Conservation (phyloP, 2,797 vertebrate genomes). For the Microhierax caerulescens region DNA sequence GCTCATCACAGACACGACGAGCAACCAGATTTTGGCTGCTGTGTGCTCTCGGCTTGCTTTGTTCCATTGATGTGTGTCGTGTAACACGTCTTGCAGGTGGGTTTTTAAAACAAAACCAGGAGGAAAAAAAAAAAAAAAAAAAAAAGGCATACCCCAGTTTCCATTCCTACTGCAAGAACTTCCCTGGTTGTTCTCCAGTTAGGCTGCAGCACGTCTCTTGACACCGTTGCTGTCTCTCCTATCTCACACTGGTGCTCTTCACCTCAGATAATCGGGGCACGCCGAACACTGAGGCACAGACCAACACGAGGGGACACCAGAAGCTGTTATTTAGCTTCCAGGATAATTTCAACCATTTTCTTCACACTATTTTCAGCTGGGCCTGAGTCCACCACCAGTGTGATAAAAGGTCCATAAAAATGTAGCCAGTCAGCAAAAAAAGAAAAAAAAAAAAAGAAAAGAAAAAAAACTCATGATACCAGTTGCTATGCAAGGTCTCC, state of each 20-base stretch:
- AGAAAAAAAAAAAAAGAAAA: background rate
- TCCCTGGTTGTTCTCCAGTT: background rate
- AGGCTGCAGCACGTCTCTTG: background rate
- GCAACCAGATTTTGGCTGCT: background rate
- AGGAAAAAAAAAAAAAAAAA: too few relatives aligned
- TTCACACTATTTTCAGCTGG: background rate
- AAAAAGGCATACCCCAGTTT: background rate
- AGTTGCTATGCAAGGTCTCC: slow-evolving; percentile 63
- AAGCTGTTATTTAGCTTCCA: background rate
- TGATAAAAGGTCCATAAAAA: slow-evolving; percentile 7
- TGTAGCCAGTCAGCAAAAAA: slow-evolving; percentile 59
- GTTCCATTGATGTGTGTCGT: background rate
- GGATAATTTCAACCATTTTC: background rate
- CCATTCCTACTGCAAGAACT: background rate
- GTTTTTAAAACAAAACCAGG: background rate
- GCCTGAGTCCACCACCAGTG: background rate
- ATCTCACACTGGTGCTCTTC: background rate
- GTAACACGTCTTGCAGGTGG: background rate
- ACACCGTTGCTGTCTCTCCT: background rate
- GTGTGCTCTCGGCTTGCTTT: background rate
- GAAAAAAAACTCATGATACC: background rate
- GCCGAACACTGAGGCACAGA: background rate
- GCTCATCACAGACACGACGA: background rate
- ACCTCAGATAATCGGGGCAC: background rate
- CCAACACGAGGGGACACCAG: background rate